phyloP scores from a whole-genome alignment of 2,797 vertebrate genomes.

The Enteromius anoplus region DNA sequence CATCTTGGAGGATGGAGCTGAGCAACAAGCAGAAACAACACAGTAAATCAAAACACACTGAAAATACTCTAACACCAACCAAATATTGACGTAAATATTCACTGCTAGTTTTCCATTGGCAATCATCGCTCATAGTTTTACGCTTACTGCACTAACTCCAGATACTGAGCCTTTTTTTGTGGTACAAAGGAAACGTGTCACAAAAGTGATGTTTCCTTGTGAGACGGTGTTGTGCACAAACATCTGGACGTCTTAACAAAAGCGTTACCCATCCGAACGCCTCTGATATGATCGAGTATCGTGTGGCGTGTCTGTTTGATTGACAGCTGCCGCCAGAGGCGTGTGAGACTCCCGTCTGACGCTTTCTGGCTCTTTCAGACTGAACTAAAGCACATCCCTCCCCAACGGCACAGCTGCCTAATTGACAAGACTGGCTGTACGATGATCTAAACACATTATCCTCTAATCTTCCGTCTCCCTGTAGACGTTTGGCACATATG shows the following conservation, averaged over 20 bases:
- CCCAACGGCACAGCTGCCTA: conserved; percentile 22
- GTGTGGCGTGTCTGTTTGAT: conserved; percentile 3
- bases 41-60: background rate
- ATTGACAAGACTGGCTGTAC: conserved; percentile 42
- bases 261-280: background rate
- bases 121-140: background rate
- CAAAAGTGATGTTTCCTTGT: background rate
- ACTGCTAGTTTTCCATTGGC: background rate
- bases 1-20: background rate
- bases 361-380: conserved; percentile 21
- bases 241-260: background rate
- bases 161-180: background rate
- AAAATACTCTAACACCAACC: background rate
- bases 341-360: conserved; percentile 15
- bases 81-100: background rate
- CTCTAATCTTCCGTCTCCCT: conserved; percentile 39
- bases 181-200: background rate
- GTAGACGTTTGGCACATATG: conserved; percentile 45
- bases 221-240: background rate
- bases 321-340: conserved; percentile 45
- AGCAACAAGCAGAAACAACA: background rate
- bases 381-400: conserved; percentile 26
- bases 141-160: background rate
- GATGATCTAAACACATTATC: conserved; percentile 56
- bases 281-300: background rate